Evolutionary conservation across 2,113 vertebrate species (phyloP), one percentile per base, ranked within the genome.

Genomic region (Menidia beryllina): DNA sequence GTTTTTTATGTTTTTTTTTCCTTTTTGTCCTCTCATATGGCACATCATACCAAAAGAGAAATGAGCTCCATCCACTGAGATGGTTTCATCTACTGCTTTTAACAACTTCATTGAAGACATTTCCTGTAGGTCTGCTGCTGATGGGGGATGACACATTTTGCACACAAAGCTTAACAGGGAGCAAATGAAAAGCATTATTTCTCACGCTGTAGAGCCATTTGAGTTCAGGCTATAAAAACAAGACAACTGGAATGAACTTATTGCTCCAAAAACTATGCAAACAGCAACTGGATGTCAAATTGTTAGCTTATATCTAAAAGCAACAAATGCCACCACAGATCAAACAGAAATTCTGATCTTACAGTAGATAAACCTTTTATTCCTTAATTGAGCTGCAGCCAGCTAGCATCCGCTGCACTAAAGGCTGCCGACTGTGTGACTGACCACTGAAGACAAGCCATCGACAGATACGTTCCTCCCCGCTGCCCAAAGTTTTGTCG

Each of bases 71-170:
- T 17, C n/a, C 61, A 55, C 26, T 74, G 59, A 45, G 23, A 50
- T 17, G 49, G 48, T 62, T 79, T 68, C 38, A 73, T 72, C 57
- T 39, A 39, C 65, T n/a, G 20, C 14, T 38, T 48, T 72, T 53
- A 77, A 70, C 77, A 61, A 64, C 68, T 77, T 75, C 30, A 77
- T 84, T 85, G 52, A 77, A 34, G 25, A 21, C 47, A 59, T 70
- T 57, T 2, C 25, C 52, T 45, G 69, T 49, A 23, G 25, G 53
- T 73, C 21, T 41, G 5, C 5, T 20, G 38, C 26, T 56, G 58
- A 74, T 69, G 36, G 61, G 3, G 20, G 4, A 50, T n/a, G 20
- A 75, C 45, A 13, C 17, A 30, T 11, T 72, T 25, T 38, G n/a
- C 45, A 39, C 41, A 47, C 63, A 60, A 14, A 60, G 58, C 19